Evolutionary conservation across 2,888 invertebrate genomes (phyloP).

Genomic region (Dimorphilus gyrociliatus): DNA sequence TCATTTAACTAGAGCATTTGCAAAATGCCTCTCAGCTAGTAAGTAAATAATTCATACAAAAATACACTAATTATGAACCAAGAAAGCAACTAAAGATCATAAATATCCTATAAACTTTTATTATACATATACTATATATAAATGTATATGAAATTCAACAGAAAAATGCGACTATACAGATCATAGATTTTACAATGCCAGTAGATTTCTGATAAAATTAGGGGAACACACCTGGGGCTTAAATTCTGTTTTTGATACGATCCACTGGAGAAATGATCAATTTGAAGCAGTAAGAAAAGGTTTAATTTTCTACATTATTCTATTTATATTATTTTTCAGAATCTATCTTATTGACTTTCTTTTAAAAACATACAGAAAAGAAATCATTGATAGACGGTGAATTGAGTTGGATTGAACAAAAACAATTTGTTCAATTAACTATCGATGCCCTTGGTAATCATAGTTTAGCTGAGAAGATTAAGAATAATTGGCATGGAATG

Average conservation of each 20-base stretch:
- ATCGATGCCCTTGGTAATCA: conserved; percentile 16
- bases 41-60: conserved; percentile 1
- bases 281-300: too few relatives aligned
- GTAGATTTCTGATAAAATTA: conserved; percentile 18
- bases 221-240: conserved; percentile 30
- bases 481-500: conserved; percentile 11
- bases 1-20: background rate
- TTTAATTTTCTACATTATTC: too few relatives aligned
- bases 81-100: conserved; percentile 3
- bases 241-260: conserved; percentile 14
- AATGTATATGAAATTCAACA: conserved; percentile 5
- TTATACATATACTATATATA: background rate
- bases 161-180: conserved; percentile 12
- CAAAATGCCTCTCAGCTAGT: background rate
- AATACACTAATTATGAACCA: background rate
- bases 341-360: too few relatives aligned
- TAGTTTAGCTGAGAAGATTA: conserved; percentile 13
- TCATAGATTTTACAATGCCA: conserved; percentile 10
- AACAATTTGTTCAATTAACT: conserved; percentile 17
- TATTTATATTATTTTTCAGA: too few relatives aligned
- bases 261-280: conserved; percentile 20
- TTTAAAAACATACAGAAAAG: conserved; percentile 10
- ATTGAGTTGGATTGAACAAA: conserved; percentile 23
- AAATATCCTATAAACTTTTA: conserved; percentile 1
- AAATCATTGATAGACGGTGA: conserved; percentile 15